A percentile compares a stretch with the other conserved stretches of the same genome.
These are phyloP conservation scores for Ambastaia sidthimunki DNA, from an alignment of 2,797 vertebrate genomes.

Conservation along the genomic window DNA sequence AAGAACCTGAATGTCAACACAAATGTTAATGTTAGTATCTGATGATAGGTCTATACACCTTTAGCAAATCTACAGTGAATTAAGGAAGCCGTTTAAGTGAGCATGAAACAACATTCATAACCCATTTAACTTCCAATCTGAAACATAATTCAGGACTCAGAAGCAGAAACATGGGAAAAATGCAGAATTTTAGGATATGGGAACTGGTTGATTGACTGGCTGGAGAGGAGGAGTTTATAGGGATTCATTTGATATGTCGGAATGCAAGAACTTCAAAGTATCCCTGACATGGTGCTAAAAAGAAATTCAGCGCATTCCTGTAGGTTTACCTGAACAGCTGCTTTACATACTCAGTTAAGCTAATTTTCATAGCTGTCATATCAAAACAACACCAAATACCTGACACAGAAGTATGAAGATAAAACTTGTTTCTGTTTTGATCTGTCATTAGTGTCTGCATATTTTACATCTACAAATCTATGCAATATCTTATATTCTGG, in stretches of 20 bases:
- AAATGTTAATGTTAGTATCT: background rate
- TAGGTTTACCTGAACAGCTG: slow-evolving; percentile 79
- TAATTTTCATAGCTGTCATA: slow-evolving; percentile 73
- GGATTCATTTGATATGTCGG: slow-evolving; percentile 47
- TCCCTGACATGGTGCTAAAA: too few species aligned
- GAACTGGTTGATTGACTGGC: slow-evolving; percentile 49
- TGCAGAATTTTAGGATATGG: background rate
- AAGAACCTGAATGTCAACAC: too few species aligned
- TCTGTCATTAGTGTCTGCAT: background rate
- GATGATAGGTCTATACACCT: background rate
- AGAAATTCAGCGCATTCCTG: slow-evolving; percentile 67
- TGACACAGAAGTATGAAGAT: background rate
- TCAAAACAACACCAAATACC: slow-evolving; percentile 35
- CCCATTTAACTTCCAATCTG: background rate
- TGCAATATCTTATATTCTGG: background rate
- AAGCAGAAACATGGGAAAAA: background rate
- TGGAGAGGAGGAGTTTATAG: background rate
- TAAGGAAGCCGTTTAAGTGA: background rate
- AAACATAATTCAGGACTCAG: background rate
- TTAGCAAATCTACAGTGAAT: background rate
- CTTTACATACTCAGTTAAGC: slow-evolving; percentile 76
- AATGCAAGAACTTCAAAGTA: slow-evolving; percentile 74
- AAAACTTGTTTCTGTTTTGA: background rate
- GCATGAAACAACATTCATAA: background rate
- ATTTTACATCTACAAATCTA: slow-evolving; percentile 1